phyloP scores from a whole-genome alignment of 2,888 invertebrate genomes.

The Eupithecia abbreviata region DNA sequence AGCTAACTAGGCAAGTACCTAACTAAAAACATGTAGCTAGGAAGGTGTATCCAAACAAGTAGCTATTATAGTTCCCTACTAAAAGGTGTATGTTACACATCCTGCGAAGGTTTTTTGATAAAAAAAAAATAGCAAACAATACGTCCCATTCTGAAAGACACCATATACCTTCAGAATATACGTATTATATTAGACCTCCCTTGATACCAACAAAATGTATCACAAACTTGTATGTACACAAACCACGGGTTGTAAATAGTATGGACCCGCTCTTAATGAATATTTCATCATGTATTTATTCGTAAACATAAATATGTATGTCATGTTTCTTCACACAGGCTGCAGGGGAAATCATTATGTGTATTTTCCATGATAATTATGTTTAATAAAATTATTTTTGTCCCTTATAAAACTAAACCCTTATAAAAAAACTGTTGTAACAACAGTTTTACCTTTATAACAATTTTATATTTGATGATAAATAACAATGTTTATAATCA shows the following conservation, averaged over 20 bases:
- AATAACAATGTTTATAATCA: background rate
- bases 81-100: too few relatives aligned
- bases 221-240: slow-evolving; percentile 8
- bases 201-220: background rate
- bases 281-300: slow-evolving; percentile 58
- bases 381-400: too few relatives aligned
- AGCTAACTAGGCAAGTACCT: too few relatives aligned
- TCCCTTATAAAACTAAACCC: background rate
- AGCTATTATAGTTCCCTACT: too few relatives aligned
- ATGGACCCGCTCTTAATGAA: slow-evolving; percentile 56
- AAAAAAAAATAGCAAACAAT: background rate
- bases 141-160: background rate
- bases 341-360: slow-evolving; percentile 34
- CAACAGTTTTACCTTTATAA: too few relatives aligned
- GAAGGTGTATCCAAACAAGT: too few relatives aligned
- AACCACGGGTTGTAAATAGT: slow-evolving; percentile 25
- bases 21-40: too few relatives aligned
- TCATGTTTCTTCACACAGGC: slow-evolving; percentile 41
- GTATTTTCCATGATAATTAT: background rate
- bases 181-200: background rate
- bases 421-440: too few relatives aligned
- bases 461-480: too few relatives aligned
- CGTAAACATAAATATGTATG: slow-evolving; percentile 47
- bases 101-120: background rate
- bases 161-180: background rate